Base-by-base conservation (phyloP, 2,888 invertebrate species). In the Drepana falcataria region DNA sequence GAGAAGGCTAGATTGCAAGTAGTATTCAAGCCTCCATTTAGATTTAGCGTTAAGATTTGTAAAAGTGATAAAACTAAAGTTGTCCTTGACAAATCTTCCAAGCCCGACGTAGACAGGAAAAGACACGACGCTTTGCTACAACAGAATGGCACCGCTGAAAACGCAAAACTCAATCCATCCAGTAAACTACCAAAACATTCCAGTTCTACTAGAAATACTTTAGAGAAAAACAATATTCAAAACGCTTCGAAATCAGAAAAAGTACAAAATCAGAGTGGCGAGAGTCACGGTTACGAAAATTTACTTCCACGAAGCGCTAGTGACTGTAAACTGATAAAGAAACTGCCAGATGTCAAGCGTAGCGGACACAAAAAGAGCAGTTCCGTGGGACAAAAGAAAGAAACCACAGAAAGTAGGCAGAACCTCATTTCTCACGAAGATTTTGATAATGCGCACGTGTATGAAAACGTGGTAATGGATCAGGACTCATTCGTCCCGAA, bases 11-110 rank as follows among this genome's bases (percentile, higher is more conserved):
- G 95, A 63, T 86, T 96, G 35, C 96, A 96, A 82, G 96, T 96
- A 44, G 95, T 96, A 35, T 96, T 96, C 80, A 96, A 96, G 77
- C 96, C 96, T 53, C 96, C 96, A 7, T 96, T 96, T 84, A 95
- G 96, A 73, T 96, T 96, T 82, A 96, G 96, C 79, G 93, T 96
- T 54, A 95, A 95, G 76, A 92, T 96, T 60, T 92, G 94, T 57
- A 95, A 94, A 73, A 93, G 94, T 54, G 95, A 95, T 62, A 95
- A 95, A 78, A 93, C 91, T 7, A 92, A 92, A 83, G 92, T 93
- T 3, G 92, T 93, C 53, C 87, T 93, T 41, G 94, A 94, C 60
- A 92, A 92, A 66, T 88, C 92, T 34, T 87, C 91, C 47, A 92
- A 91, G 57, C 92, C 89, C 67, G 90, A 91, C 70, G 62, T 85